A percentile compares a stretch with the other conserved stretches of the same genome.
phyloP scores from a whole-genome alignment of 2,888 invertebrate genomes.

The Phymatocera aterrima region DNA sequence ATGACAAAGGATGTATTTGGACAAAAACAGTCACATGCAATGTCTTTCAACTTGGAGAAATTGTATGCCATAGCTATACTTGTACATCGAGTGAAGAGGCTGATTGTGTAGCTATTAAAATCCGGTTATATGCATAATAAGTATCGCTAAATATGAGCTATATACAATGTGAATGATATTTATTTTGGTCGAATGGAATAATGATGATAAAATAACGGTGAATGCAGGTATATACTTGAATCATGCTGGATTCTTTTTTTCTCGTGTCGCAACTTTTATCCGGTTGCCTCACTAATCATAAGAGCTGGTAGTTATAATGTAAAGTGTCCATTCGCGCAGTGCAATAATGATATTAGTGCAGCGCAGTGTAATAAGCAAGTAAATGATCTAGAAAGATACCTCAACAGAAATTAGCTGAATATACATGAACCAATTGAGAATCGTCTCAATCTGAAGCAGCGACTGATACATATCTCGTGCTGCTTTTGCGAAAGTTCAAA shows the following conservation, averaged over 20 bases:
- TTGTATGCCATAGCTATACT: not conserved
- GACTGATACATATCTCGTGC: not conserved
- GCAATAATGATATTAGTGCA: not conserved
- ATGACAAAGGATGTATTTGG: too few relatives aligned
- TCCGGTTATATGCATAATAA: constrained; percentile 23
- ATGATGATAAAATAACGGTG: constrained; percentile 24
- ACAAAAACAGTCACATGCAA: too few relatives aligned
- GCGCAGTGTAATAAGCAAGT: not conserved
- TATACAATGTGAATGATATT: not conserved
- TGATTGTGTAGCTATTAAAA: constrained; percentile 25
- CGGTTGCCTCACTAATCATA: constrained; percentile 21
- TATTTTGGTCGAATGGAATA: constrained; percentile 19
- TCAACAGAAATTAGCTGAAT: not conserved
- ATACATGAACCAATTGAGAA: not conserved
- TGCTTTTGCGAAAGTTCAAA: not conserved
- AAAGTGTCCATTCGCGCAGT: not conserved
- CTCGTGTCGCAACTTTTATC: constrained; percentile 22
- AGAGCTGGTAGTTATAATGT: not conserved
- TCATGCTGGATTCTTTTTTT: constrained; percentile 7
- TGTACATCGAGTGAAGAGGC: not conserved
- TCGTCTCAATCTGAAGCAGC: not conserved
- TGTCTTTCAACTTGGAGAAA: constrained; percentile 9
- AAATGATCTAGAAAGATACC: not conserved
- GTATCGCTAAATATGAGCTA: constrained; percentile 15
- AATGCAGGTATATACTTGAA: constrained; percentile 6